Conservation (phyloP, 2,113 vertebrate genomes). For the Microtus montanus region DNA sequence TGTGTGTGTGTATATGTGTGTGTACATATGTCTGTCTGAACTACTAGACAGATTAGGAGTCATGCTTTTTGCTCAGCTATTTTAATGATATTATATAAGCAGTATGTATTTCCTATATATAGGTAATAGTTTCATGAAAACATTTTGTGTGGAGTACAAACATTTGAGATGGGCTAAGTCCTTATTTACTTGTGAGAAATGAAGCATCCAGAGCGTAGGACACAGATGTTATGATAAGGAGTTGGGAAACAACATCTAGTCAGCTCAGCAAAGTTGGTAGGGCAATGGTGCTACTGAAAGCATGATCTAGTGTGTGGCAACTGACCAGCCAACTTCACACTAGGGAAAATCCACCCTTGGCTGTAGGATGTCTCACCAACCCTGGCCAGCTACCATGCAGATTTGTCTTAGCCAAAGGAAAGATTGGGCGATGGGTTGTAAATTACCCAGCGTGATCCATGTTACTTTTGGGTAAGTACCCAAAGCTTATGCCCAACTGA, state of each 20-base stretch:
- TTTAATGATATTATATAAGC: constrained; percentile 57
- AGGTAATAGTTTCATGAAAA: constrained; percentile 54
- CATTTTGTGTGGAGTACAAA: constrained; percentile 40
- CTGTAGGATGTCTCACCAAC: background rate
- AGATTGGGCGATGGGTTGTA: constrained; percentile 34
- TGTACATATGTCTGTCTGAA: constrained; percentile 1
- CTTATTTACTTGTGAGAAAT: constrained; percentile 47
- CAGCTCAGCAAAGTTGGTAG: constrained; percentile 15
- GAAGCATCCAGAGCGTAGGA: constrained; percentile 6
- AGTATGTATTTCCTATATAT: constrained; percentile 9
- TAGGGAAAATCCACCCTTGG: constrained; percentile 29
- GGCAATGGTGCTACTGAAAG: background rate
- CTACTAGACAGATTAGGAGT: background rate
- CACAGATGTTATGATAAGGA: background rate
- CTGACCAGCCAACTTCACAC: background rate
- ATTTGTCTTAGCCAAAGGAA: constrained; percentile 38
- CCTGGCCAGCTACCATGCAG: constrained; percentile 15
- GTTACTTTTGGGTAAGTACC: background rate
- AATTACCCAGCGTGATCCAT: constrained; percentile 54
- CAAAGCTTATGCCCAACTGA: background rate
- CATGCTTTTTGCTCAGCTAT: constrained; percentile 40
- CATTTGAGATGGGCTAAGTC: constrained; percentile 9
- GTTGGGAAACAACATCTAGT: background rate
- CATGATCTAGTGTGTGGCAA: background rate
- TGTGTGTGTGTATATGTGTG: background rate